phyloP scores from a whole-genome alignment of 1,140 invertebrate genomes.

The Neodiprion virginianus region DNA sequence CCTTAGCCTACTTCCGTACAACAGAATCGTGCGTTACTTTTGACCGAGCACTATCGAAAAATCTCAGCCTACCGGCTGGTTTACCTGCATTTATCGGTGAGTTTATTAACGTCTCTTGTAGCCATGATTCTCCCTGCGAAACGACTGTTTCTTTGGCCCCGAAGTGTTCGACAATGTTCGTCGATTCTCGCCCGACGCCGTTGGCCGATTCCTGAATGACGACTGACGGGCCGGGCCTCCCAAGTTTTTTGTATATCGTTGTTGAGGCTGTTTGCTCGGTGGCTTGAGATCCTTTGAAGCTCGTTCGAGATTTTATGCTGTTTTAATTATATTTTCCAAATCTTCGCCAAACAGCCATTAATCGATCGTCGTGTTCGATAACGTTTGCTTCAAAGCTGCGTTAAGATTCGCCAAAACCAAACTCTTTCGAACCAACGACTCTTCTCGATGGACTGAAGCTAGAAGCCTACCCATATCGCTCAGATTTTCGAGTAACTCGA shows the following conservation, averaged over 20 bases:
- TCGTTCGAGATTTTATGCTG: conserved; percentile 10
- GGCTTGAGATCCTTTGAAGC: conserved; percentile 15
- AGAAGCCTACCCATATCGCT: conserved; percentile 15
- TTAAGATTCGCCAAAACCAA: conserved; percentile 17
- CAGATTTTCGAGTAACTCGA: conserved; percentile 16
- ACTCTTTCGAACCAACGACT: conserved; percentile 15
- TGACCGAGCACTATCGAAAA: too few relatives aligned
- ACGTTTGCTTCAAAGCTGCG: conserved; percentile 13
- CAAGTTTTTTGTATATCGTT: conserved; percentile 15
- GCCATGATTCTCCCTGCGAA: conserved; percentile 10
- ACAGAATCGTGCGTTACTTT: too few relatives aligned
- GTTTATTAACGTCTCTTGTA: conserved; percentile 11
- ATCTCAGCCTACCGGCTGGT: conserved; percentile 10
- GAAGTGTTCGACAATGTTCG: background rate
- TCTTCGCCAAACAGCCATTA: conserved; percentile 17
- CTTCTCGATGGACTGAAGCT: conserved; percentile 16
- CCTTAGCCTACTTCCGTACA: too few relatives aligned
- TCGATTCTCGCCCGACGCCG: conserved; percentile 17
- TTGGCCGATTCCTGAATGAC: background rate
- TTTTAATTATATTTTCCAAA: conserved; percentile 15
- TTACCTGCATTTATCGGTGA: conserved; percentile 1
- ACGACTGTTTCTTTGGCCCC: background rate
- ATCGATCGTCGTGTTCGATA: conserved; percentile 10
- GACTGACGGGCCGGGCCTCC: conserved; percentile 14
- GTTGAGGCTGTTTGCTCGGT: conserved; percentile 1